phyloP scores from a whole-genome alignment of 2,888 invertebrate species.

The Vanessa cardui region DNA sequence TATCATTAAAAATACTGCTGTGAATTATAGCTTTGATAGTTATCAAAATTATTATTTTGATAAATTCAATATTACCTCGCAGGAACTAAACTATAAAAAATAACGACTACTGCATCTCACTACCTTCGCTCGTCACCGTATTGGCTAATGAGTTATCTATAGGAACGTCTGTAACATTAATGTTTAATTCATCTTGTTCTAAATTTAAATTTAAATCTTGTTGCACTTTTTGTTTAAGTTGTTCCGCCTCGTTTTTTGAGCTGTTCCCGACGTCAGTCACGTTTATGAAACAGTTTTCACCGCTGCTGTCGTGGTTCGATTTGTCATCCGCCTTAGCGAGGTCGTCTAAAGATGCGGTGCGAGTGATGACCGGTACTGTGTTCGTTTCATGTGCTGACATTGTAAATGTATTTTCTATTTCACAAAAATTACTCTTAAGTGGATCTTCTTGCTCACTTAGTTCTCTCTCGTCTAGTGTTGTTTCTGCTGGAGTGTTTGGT shows the following conservation, averaged over 20 bases:
- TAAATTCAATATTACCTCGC: not conserved
- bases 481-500: conserved; percentile 42
- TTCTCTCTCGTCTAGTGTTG: conserved; percentile 33
- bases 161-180: conserved; percentile 25
- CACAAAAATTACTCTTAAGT: conserved; percentile 42
- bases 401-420: conserved; percentile 36
- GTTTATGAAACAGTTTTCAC: conserved; percentile 51
- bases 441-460: conserved; percentile 51
- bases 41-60: conserved; percentile 4
- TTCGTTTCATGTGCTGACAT: conserved; percentile 20
- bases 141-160: conserved; percentile 9
- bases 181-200: conserved; percentile 17
- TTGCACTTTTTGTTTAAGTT: conserved; percentile 35
- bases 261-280: conserved; percentile 47
- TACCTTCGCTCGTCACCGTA: not conserved
- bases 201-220: conserved; percentile 22
- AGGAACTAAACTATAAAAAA: not conserved
- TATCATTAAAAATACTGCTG: not conserved
- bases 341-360: conserved; percentile 17
- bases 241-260: conserved; percentile 33
- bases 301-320: conserved; percentile 32
- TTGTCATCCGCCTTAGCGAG: conserved; percentile 30
- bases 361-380: conserved; percentile 14
- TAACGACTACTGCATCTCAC: not conserved
- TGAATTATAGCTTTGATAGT: not conserved